Conservation (phyloP, 2,113 vertebrate genomes). For the Pseudonaja textilis region DNA sequence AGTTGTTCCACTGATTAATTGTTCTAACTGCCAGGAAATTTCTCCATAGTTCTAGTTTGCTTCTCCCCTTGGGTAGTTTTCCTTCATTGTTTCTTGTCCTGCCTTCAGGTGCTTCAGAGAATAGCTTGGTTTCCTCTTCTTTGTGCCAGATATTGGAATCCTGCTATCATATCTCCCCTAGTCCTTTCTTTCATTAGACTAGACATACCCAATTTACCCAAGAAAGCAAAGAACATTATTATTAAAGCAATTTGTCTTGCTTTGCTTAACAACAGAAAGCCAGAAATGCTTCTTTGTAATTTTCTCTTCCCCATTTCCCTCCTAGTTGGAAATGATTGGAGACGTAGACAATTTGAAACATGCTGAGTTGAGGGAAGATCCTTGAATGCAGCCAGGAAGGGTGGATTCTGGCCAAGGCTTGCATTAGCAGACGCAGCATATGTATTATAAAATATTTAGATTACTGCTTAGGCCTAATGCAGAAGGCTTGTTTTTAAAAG, state of each 20-base stretch:
- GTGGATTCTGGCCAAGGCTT: constrained; percentile 45
- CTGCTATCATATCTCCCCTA: too few species aligned
- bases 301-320: too few species aligned
- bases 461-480: constrained; percentile 40
- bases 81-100: too few species aligned
- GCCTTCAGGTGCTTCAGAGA: too few species aligned
- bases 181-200: too few species aligned
- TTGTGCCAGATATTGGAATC: too few species aligned
- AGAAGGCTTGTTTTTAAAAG: constrained; percentile 31
- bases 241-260: neutral
- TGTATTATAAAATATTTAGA: constrained; percentile 53
- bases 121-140: too few species aligned
- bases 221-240: neutral
- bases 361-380: neutral
- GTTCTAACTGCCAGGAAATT: too few species aligned
- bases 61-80: too few species aligned
- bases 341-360: neutral
- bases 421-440: constrained; percentile 48
- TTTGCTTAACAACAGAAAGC: neutral
- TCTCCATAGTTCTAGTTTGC: too few species aligned
- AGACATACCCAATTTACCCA: too few species aligned
- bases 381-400: neutral
- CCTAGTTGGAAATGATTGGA: neutral
- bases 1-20: too few species aligned
- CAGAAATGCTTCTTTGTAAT: neutral